Base-by-base conservation (phyloP, 2,888 invertebrate genomes). In the Dendrolimus pini region DNA sequence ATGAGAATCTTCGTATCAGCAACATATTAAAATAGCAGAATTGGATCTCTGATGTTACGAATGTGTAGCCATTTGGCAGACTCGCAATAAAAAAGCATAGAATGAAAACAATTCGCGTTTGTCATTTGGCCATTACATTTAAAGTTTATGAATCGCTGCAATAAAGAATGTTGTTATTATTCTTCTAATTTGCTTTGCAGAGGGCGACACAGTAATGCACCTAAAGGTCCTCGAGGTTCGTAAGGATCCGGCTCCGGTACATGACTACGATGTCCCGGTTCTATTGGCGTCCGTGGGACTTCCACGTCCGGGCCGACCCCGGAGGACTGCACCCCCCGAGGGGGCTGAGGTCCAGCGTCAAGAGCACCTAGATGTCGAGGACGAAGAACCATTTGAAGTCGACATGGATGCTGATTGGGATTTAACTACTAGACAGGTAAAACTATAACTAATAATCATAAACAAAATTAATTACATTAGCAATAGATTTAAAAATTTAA, bases 181-280 rank as follows among this genome's bases (percentile, higher is more conserved):
- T 6, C 0, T 30, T 30, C 6, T 30, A 30, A 30, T 30, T 30
- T 30, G 30, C 0, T 6, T 30, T 30, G 59, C 85, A 94, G 97
- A 96, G 82, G 96, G 96, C 57, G 95, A 96, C 62, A 96, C 96
- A 66, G 96, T 96, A 13, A 96, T 98, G 67, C 96, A 98, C 82
- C 88, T 98, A 60, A 97, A 98, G 91, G 96, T 98, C 52, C 94
- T 97, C 3, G 94, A 94, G 69, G 93, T 96, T 13, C 94, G 96
- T 59, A 93, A 94, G 10, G 96, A 97, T 77, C 98, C 98, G 0
- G 92, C 93, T 0, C 91, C 93, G 3, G 97, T 98, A 0, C 92
- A 94, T 60, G 98, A 98, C 80, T 95, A 97, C 80, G 96, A 98
- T 85, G 98, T 99, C 1, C 98, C 98, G 0, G 93, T 98, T 57